Evolutionary conservation across 2,113 vertebrate species (phyloP).

Genomic region (Eurypyga helias): DNA sequence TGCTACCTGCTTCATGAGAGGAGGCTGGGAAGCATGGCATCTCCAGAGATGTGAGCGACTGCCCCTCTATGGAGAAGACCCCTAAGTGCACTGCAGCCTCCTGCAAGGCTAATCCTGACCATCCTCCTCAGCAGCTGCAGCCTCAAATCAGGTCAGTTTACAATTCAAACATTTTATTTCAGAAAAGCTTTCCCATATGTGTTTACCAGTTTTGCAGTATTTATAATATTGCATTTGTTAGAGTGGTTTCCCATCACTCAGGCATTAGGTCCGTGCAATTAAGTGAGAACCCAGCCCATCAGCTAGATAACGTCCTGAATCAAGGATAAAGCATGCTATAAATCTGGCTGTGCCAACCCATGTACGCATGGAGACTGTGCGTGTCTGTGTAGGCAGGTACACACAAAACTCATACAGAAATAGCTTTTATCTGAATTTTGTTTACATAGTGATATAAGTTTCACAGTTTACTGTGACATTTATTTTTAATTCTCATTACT

Average conservation of each 20-base stretch:
- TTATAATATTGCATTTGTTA: background rate
- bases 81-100: background rate
- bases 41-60: background rate
- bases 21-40: background rate
- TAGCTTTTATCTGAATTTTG: background rate
- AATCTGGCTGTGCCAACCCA: background rate
- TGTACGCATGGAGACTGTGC: accelerated
- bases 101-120: background rate
- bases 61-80: background rate
- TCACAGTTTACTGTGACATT: background rate
- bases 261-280: background rate
- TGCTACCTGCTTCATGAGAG: background rate
- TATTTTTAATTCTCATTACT: background rate
- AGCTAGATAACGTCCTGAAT: background rate
- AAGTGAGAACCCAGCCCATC: background rate
- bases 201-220: background rate
- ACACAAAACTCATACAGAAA: background rate
- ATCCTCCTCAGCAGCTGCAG: background rate
- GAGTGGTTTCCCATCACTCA: background rate
- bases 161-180: background rate
- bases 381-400: background rate
- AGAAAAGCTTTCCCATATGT: background rate
- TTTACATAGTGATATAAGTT: background rate
- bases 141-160: background rate
- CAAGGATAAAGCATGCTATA: background rate